These are phyloP conservation scores for Erebia ligea DNA, from an alignment of 2,888 invertebrate species.

Conservation along the genomic window DNA sequence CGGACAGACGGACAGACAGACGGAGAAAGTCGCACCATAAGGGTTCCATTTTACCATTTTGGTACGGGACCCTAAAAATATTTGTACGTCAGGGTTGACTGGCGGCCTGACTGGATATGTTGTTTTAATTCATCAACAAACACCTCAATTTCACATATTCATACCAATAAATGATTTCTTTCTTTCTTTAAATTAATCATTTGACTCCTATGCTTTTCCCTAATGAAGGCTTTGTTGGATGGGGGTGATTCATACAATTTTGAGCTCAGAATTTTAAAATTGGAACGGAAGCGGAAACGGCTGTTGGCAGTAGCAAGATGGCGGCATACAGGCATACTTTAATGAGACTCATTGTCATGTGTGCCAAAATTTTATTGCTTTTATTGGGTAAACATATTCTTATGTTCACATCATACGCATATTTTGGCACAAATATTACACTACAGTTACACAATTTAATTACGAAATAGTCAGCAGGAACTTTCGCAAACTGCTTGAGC, in stretches of 20 bases:
- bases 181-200: background rate
- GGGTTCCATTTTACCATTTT: too few species aligned
- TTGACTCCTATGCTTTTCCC: background rate
- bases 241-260: background rate
- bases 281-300: conserved; percentile 57
- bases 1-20: too few species aligned
- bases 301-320: conserved; percentile 52
- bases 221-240: background rate
- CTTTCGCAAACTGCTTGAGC: too few species aligned
- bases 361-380: conserved; percentile 47
- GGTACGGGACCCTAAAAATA: too few species aligned
- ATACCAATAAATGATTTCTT: too few species aligned
- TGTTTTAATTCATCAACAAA: too few species aligned
- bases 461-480: too few species aligned
- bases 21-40: too few species aligned
- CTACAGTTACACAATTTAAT: too few species aligned
- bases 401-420: background rate
- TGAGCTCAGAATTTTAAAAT: conserved; percentile 47
- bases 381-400: background rate
- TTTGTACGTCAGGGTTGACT: too few species aligned
- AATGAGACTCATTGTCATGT: conserved; percentile 49
- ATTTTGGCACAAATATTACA: conserved; percentile 3
- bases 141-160: too few species aligned
- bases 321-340: conserved; percentile 42
- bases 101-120: too few species aligned